Conservation (phyloP, 2,113 vertebrate genomes). For the Ranitomeya imitator region DNA sequence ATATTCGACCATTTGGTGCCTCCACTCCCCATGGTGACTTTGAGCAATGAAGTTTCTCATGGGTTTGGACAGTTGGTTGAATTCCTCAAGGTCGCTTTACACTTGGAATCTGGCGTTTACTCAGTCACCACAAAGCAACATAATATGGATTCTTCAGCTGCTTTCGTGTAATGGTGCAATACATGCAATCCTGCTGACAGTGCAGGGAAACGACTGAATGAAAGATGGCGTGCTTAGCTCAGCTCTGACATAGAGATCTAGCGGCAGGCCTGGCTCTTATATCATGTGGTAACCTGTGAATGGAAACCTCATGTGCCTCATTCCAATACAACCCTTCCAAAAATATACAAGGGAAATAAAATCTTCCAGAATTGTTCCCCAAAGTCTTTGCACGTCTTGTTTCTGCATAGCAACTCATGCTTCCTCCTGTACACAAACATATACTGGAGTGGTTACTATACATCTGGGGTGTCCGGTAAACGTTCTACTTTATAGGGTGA, state of each 20-base stretch:
- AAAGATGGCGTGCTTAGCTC: not conserved
- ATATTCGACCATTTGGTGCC: constrained; percentile 6
- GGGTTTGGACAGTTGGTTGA: constrained; percentile 40
- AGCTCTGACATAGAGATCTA: not conserved
- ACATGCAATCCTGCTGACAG: not conserved
- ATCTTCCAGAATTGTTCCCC: constrained; percentile 25
- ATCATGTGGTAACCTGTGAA: not conserved
- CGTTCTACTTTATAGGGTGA: constrained; percentile 16
- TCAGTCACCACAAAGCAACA: not conserved
- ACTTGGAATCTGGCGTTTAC: constrained; percentile 36
- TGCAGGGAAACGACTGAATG: not conserved
- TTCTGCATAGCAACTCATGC: constrained; percentile 35
- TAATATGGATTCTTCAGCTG: not conserved
- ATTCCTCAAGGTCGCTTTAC: constrained; percentile 13
- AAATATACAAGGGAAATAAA: constrained; percentile 23
- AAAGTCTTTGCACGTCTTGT: not conserved
- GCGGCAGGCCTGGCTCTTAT: not conserved
- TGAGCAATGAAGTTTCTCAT: not conserved
- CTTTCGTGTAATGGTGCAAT: not conserved
- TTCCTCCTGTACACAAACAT: constrained; percentile 21
- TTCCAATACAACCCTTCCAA: constrained; percentile 1
- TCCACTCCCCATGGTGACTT: not conserved
- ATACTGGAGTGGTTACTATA: constrained; percentile 22
- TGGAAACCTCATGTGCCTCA: constrained; percentile 20
- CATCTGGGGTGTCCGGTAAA: constrained; percentile 21